Conservation (phyloP, 2,888 invertebrate genomes). For the Agrochola macilenta region DNA sequence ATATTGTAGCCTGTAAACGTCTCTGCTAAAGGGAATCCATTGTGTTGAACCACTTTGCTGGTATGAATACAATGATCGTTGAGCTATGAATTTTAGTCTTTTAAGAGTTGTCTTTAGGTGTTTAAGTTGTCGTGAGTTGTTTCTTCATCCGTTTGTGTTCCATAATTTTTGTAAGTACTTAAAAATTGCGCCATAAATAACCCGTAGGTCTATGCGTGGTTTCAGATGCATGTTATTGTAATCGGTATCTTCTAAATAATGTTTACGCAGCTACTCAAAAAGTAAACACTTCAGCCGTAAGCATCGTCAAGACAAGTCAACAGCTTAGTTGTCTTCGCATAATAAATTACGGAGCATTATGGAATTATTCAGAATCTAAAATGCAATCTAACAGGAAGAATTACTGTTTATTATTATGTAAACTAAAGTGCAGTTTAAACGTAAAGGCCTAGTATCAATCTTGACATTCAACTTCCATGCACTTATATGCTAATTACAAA, state of each 20-base stretch:
- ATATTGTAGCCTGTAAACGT: no score
- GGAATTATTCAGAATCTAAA: slow-evolving; percentile 5
- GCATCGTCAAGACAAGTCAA: no score
- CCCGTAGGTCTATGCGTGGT: background rate
- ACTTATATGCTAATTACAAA: slow-evolving; percentile 56
- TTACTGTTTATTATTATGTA: background rate
- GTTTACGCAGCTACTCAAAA: slow-evolving; percentile 2
- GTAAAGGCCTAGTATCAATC: background rate
- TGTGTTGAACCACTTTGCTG: background rate
- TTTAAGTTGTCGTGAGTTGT: background rate
- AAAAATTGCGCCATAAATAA: background rate
- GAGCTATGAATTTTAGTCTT: background rate
- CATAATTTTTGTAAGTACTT: background rate
- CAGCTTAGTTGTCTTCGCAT: background rate
- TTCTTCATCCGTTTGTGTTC: slow-evolving; percentile 1
- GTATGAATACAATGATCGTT: background rate
- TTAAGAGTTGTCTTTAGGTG: background rate
- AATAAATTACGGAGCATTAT: slow-evolving; percentile 17
- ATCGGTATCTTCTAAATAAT: slow-evolving; percentile 7
- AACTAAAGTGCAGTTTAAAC: slow-evolving; percentile 16
- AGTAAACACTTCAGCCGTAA: slow-evolving; percentile 23
- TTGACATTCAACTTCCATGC: slow-evolving; percentile 38
- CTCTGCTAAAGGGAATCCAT: background rate
- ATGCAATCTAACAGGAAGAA: slow-evolving; percentile 28
- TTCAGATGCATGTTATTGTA: slow-evolving; percentile 19